These are phyloP conservation scores for Amphiprion ocellaris DNA, from an alignment of 2,113 vertebrate species.

Conservation along the genomic window DNA sequence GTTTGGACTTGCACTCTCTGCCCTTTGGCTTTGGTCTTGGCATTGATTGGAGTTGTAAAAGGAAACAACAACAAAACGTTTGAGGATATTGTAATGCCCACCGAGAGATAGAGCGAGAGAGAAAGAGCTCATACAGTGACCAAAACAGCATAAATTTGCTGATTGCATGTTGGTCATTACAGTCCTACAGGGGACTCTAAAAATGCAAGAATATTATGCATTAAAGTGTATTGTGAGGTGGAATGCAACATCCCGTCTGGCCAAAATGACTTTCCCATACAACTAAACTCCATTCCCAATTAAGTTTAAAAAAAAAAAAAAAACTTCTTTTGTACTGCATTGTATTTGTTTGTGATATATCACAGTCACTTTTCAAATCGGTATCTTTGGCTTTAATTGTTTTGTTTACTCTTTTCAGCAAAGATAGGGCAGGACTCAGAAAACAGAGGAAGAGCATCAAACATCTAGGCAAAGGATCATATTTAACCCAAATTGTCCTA, in stretches of 20 bases:
- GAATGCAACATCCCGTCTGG: background rate
- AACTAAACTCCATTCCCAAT: too few species aligned
- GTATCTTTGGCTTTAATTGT: too few species aligned
- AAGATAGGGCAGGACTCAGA: too few species aligned
- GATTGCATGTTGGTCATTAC: background rate
- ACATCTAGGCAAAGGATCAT: too few species aligned
- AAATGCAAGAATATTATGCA: background rate
- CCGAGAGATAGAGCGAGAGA: background rate
- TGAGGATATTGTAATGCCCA: background rate
- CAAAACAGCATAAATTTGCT: slow-evolving; percentile 5
- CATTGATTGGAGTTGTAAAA: slow-evolving; percentile 38
- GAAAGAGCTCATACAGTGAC: background rate
- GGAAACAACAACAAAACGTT: background rate
- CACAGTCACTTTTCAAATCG: too few species aligned
- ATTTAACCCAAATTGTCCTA: too few species aligned
- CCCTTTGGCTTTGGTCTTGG: slow-evolving; percentile 47
- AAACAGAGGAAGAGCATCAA: too few species aligned
- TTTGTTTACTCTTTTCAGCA: too few species aligned
- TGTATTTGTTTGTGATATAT: too few species aligned
- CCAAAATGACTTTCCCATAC: too few species aligned
- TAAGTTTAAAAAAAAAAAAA: too few species aligned
- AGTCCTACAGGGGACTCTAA: background rate
- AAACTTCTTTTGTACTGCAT: too few species aligned
- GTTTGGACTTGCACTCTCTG: slow-evolving; percentile 46
- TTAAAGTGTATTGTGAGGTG: background rate